phyloP scores from a whole-genome alignment of 2,797 vertebrate genomes.

The Hephaestus fuliginosus region DNA sequence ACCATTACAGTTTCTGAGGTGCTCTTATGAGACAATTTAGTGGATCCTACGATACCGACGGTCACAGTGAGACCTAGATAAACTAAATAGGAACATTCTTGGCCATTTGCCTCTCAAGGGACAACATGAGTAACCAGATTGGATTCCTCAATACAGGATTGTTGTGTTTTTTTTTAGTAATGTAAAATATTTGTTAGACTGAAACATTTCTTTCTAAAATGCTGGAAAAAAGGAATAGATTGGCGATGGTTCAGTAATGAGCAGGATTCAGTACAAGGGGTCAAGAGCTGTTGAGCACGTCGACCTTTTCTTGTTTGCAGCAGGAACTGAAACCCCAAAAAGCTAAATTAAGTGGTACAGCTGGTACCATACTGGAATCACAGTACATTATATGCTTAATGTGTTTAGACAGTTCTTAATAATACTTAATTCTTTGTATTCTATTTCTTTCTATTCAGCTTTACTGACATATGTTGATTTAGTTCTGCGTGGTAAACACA shows the following conservation, averaged over 20 bases:
- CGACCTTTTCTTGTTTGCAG: neutral
- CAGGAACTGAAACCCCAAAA: neutral
- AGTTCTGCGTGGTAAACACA: constrained; percentile 10
- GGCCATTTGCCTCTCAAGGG: neutral
- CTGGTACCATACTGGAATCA: constrained; percentile 22
- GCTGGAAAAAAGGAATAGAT: neutral
- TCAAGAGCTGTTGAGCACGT: constrained; percentile 13
- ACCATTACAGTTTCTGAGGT: neutral
- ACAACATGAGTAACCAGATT: constrained; percentile 9
- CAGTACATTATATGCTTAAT: neutral
- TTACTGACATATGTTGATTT: neutral
- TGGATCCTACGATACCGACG: neutral
- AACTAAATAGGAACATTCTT: constrained; percentile 2
- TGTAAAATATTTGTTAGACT: neutral
- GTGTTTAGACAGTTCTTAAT: neutral
- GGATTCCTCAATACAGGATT: neutral
- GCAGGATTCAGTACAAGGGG: neutral
- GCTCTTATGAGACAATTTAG: neutral
- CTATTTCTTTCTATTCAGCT: neutral
- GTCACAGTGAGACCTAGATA: constrained; percentile 15
- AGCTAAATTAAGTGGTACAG: constrained; percentile 21
- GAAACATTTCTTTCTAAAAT: neutral
- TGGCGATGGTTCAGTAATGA: neutral
- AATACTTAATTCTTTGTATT: neutral
- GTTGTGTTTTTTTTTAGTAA: neutral